phyloP scores from a whole-genome alignment of 37 sponge, comb jelly and placozoan species.

The Beroe forskalii region DNA sequence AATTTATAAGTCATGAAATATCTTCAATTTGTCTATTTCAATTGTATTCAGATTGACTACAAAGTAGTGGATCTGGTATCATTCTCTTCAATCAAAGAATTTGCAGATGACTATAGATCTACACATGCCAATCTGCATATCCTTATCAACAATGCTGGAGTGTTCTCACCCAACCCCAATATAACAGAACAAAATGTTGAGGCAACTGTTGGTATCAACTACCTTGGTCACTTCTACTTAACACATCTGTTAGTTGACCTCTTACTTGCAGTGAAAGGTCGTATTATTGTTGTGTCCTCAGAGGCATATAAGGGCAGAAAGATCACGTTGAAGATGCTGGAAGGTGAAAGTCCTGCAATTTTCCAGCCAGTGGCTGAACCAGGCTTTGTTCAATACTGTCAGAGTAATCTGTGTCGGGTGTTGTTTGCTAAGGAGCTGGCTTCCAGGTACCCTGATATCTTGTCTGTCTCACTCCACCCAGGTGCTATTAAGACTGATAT shows the following conservation, averaged over 20 bases:
- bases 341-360: constrained; percentile 9
- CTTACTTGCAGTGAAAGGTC: neutral
- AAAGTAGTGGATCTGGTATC: constrained; percentile 15
- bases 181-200: constrained; percentile 41
- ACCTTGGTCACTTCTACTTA: constrained; percentile 24
- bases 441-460: neutral
- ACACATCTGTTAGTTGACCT: neutral
- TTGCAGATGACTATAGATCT: constrained; percentile 1
- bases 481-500: neutral
- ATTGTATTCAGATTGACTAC: constrained; percentile 19
- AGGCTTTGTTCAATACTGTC: neutral
- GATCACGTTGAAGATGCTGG: neutral
- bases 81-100: neutral
- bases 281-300: neutral
- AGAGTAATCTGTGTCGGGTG: neutral
- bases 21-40: no score
- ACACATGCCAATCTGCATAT: neutral
- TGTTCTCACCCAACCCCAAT: neutral
- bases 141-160: constrained; percentile 40
- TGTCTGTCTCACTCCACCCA: neutral
- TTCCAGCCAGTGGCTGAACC: constrained; percentile 2
- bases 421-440: neutral
- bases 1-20: no score
- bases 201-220: constrained; percentile 39
- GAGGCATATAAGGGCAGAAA: neutral